A percentile compares a stretch with the other conserved stretches of the same genome.
Conservation (phyloP, 2,113 vertebrate species). For the Silurus glanis region DNA sequence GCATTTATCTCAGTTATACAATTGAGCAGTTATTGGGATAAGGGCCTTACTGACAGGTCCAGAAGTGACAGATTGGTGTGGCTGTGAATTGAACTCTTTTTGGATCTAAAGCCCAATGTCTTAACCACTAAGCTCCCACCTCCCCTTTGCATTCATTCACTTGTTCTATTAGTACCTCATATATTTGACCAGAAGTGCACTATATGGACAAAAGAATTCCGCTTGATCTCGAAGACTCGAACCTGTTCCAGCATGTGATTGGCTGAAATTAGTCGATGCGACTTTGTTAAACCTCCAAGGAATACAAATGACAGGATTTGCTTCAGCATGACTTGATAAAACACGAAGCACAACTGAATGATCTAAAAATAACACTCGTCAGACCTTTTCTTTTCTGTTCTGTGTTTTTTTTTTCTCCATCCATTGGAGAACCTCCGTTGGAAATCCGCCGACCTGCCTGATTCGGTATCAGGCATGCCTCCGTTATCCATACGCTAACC, state of each 20-base stretch:
- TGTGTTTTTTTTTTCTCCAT: background rate
- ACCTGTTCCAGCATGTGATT: background rate
- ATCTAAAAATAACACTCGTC: conserved; percentile 9
- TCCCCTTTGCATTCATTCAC: background rate
- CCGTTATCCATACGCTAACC: conserved; percentile 27
- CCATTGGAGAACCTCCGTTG: no score
- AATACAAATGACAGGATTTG: background rate
- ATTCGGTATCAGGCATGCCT: background rate
- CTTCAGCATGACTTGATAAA: background rate
- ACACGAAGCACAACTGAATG: background rate
- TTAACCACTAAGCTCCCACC: no score
- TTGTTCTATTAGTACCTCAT: background rate
- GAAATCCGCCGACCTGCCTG: background rate
- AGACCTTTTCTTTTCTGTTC: background rate
- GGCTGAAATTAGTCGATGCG: no score
- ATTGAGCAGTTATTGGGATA: no score
- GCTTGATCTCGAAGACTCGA: no score
- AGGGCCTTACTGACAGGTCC: no score
- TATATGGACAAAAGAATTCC: no score
- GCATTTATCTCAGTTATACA: no score
- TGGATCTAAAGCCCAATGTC: no score
- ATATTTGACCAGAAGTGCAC: background rate
- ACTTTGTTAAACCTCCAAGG: background rate
- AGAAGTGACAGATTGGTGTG: no score
- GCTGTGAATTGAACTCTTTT: no score